Evolutionary conservation across 64 coral and sea anemone genomes (phyloP).

Genomic region (Stichodactyla mertensii): DNA sequence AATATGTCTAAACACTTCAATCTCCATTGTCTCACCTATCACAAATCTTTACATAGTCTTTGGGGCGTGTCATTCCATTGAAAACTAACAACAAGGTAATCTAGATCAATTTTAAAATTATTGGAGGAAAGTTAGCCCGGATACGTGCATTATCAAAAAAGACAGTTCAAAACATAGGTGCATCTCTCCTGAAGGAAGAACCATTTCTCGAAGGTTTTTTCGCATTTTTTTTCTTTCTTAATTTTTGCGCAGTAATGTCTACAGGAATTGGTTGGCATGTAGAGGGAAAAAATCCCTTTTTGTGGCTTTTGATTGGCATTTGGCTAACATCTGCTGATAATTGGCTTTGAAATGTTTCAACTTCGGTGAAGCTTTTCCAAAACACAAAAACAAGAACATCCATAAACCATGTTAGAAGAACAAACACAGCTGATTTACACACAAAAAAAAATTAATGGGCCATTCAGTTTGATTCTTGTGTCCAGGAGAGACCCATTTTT

Average conservation of each 20-base stretch:
- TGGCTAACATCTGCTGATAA: conserved; percentile 96
- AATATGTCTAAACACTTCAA: conserved; percentile 99
- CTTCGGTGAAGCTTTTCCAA: conserved; percentile 62
- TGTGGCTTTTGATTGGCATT: conserved; percentile 86
- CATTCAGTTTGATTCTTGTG: conserved; percentile 1
- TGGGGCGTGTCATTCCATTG: conserved; percentile 98
- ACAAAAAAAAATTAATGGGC: conserved; percentile 16
- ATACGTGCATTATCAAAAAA: conserved; percentile 32
- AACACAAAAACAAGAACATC: conserved; percentile 88
- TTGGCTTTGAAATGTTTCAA: conserved; percentile 93
- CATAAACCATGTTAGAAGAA: conserved; percentile 79
- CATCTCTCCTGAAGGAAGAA: conserved; percentile 51
- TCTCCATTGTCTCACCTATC: conserved; percentile 96
- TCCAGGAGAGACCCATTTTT: conserved; percentile 6
- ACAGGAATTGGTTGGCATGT: conserved; percentile 68
- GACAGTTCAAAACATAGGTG: conserved; percentile 19
- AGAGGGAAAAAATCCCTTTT: conserved; percentile 57
- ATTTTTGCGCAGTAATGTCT: conserved; percentile 64
- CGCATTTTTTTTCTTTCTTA: conserved; percentile 39
- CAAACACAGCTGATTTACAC: conserved; percentile 82
- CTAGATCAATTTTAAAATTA: conserved; percentile 92
- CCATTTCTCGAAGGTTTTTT: conserved; percentile 72
- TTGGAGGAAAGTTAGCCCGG: conserved; percentile 28
- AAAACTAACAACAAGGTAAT: conserved; percentile 99
- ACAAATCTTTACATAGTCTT: conserved; percentile 80